Conservation (phyloP, 1,140 invertebrate species). For the Zaprionus capensis region DNA sequence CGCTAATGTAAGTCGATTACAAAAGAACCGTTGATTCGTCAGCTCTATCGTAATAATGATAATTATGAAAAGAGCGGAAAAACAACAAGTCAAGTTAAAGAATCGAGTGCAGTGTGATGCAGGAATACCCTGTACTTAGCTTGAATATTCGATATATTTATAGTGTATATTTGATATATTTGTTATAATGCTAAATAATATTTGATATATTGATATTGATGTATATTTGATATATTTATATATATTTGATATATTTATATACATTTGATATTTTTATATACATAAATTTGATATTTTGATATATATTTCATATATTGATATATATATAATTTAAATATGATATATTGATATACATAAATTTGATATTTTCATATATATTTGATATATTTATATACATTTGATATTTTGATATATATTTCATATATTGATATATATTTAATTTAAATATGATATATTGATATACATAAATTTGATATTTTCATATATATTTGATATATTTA, state of each 20-base stretch:
- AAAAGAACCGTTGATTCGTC: slow-evolving; percentile 54
- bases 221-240: neutral
- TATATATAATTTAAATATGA: too few species aligned
- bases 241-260: too few species aligned
- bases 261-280: neutral
- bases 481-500: too few species aligned
- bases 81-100: neutral
- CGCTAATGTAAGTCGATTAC: slow-evolving; percentile 63
- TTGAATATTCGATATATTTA: neutral
- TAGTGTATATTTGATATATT: too few species aligned
- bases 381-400: neutral
- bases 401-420: too few species aligned
- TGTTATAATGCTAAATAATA: too few species aligned
- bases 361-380: too few species aligned
- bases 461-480: too few species aligned
- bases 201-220: neutral
- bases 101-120: neutral
- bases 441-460: too few species aligned
- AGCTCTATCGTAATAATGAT: slow-evolving; percentile 25
- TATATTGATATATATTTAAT: too few species aligned
- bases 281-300: too few species aligned
- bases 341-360: too few species aligned
- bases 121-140: neutral
- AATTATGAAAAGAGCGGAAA: slow-evolving; percentile 15
- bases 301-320: neutral